Percentiles rank a stretch among this genome's conserved stretches.
Conservation (phyloP, 2,797 vertebrate species). For the Crocodylus rhombifer region DNA sequence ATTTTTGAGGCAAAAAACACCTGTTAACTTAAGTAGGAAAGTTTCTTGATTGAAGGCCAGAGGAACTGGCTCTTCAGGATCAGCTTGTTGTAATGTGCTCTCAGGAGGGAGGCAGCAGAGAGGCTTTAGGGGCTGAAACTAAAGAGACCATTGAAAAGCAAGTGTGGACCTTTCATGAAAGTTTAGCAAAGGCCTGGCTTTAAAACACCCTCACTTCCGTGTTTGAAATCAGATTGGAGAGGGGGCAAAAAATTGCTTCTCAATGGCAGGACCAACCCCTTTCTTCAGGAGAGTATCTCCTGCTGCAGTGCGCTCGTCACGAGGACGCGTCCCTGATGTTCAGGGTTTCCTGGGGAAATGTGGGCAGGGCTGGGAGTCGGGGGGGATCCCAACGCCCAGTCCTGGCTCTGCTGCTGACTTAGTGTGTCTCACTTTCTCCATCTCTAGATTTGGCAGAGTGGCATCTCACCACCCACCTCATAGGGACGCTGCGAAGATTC, state of each 20-base stretch:
- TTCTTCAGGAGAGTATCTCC: background rate
- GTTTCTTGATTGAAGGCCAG: background rate
- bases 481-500: background rate
- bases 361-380: background rate
- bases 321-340: background rate
- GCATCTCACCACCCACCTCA: background rate
- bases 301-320: background rate
- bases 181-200: background rate
- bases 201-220: background rate
- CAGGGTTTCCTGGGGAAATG: background rate
- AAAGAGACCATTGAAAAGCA: background rate
- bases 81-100: background rate
- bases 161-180: background rate
- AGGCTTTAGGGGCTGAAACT: background rate
- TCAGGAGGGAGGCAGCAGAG: background rate
- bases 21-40: slow-evolving; percentile 23
- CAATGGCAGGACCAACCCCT: background rate
- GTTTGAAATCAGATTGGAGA: background rate
- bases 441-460: background rate
- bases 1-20: slow-evolving; percentile 28
- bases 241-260: background rate
- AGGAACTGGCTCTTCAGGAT: background rate
- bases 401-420: background rate
- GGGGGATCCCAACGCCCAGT: background rate
- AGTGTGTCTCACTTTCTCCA: background rate